Evolutionary conservation across 2,888 invertebrate genomes (phyloP), one percentile per base, ranked within the genome.

Genomic region (Dryobotodes eremita): DNA sequence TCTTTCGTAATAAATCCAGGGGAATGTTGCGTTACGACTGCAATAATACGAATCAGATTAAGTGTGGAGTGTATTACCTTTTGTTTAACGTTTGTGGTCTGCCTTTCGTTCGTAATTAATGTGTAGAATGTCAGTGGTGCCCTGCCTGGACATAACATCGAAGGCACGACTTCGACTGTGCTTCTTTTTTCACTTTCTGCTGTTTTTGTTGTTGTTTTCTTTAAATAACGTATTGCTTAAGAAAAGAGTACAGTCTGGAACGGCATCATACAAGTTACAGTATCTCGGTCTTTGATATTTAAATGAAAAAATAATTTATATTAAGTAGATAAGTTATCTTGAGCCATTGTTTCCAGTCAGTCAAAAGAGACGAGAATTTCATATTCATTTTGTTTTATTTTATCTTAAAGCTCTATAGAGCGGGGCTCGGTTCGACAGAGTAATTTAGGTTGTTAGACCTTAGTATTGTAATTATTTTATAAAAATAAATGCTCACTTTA

Each of bases 11-110:
- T 96, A 96, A 96, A 96, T 96, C 94, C 91, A 86, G 86, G 85
- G 89, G 94, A 94, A 94, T 93, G 94, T 92, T 95, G 93, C 94
- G 93, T 95, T 95, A 92, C 92, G 91, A 93, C 92, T 93, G 94
- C 94, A 94, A 95, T 95, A 96, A 95, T 94, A 94, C 90, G 90
- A 93, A 96, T 96, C 95, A 94, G 96, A 96, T 96, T 95, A 94
- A 94, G 87, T 88, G 89, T 89, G 91, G 92, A 90, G 91, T 92
- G 91, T 93, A 94, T 94, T 95, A 91, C 94, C 93, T 94, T 94
- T 94, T 93, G 94, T 94, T 94, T 92, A 91, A 91, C 87, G 91
- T 89, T 89, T 89, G 87, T 89, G 89, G 91, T 89, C 90, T 90
- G 90, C 90, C 91, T 92, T 92, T 92, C 88, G 89, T 89, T 85